These are phyloP conservation scores for Harlomillsia oculata DNA, from an alignment of 1,140 invertebrate genomes.

Conservation along the genomic window DNA sequence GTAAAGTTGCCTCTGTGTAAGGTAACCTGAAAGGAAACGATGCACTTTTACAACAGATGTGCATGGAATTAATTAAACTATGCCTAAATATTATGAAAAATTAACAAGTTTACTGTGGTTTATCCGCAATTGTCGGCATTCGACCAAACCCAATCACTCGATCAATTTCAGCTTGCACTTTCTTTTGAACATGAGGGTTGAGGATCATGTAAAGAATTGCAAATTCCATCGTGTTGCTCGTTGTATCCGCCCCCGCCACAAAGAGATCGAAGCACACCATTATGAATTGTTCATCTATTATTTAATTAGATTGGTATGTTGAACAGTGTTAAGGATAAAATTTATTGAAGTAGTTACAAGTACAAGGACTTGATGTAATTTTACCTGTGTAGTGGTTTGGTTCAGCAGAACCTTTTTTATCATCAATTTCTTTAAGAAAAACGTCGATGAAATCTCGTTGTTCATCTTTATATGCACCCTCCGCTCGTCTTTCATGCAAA, in stretches of 20 bases:
- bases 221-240: slow-evolving; percentile 12
- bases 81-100: not conserved
- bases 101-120: slow-evolving; percentile 49
- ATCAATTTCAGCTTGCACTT: slow-evolving; percentile 26
- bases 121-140: slow-evolving; percentile 56
- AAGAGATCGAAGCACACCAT: slow-evolving; percentile 41
- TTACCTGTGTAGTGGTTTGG: slow-evolving; percentile 4
- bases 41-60: not conserved
- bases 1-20: slow-evolving; percentile 63
- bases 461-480: not conserved
- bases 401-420: not conserved
- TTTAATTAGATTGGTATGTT: not conserved
- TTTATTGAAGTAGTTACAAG: not conserved
- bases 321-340: not conserved
- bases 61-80: not conserved
- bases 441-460: slow-evolving; percentile 18
- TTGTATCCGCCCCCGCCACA: slow-evolving; percentile 17
- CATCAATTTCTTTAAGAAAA: slow-evolving; percentile 22
- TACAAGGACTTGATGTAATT: too few species aligned
- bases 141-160: slow-evolving; percentile 56
- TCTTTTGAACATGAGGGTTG: slow-evolving; percentile 20
- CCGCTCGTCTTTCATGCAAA: not conserved
- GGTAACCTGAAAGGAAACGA: slow-evolving; percentile 48
- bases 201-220: slow-evolving; percentile 18
- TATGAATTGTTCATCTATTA: slow-evolving; percentile 29